Evolutionary conservation across 2,888 invertebrate species (phyloP).

Genomic region (Drosophila lutescens): DNA sequence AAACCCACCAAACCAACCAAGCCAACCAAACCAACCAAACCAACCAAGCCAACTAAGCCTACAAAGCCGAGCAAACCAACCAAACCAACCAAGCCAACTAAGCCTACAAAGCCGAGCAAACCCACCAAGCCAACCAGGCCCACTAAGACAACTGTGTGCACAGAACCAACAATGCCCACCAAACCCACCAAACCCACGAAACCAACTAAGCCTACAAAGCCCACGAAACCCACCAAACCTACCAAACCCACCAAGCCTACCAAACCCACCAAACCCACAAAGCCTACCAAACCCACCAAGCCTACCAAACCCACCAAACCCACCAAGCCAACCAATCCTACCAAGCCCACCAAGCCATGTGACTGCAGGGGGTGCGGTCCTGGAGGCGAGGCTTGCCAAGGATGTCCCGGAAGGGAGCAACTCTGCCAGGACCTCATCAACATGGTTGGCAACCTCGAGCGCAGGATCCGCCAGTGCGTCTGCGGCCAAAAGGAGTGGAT

Average conservation of each 20-base stretch:
- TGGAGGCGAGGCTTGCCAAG: slow-evolving; percentile 7
- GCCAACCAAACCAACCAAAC: not conserved
- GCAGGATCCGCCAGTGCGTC: slow-evolving; percentile 2
- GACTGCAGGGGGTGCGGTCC: slow-evolving; percentile 16
- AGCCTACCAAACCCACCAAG: not conserved
- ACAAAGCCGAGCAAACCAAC: not conserved
- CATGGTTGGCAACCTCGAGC: not conserved
- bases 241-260: not conserved
- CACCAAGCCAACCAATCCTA: not conserved
- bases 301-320: not conserved
- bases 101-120: not conserved
- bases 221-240: not conserved
- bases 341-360: not conserved
- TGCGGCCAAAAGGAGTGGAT: not conserved
- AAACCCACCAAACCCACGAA: not conserved
- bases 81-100: not conserved
- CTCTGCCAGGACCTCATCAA: slow-evolving; percentile 7
- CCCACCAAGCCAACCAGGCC: not conserved
- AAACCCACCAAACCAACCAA: not conserved
- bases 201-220: not conserved
- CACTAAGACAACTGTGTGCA: not conserved
- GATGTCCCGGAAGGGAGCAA: not conserved
- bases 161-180: not conserved
- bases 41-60: not conserved
- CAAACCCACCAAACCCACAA: not conserved